phyloP scores from a whole-genome alignment of 2,888 invertebrate genomes.

The Allophyes oxyacanthae region DNA sequence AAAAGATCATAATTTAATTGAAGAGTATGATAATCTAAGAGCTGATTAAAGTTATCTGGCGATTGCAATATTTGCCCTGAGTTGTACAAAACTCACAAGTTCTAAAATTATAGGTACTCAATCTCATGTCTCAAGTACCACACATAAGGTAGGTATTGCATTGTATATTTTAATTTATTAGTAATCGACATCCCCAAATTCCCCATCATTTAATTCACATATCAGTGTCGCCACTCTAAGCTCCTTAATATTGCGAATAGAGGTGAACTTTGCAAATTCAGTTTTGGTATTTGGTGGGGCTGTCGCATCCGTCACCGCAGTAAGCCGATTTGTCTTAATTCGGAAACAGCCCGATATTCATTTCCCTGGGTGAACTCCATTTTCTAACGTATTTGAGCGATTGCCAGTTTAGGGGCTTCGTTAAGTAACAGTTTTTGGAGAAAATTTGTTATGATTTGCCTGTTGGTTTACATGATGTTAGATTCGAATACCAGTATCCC shows the following conservation, averaged over 20 bases:
- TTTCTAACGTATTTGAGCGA: slow-evolving; percentile 65
- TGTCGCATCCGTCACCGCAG: slow-evolving; percentile 57
- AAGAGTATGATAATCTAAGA: too few relatives aligned
- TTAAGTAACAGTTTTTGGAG: slow-evolving; percentile 42
- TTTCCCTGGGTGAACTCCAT: slow-evolving; percentile 67
- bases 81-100: too few relatives aligned
- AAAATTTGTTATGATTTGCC: slow-evolving; percentile 37
- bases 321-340: slow-evolving; percentile 73
- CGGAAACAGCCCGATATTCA: slow-evolving; percentile 67
- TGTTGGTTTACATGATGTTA: slow-evolving; percentile 11
- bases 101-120: too few relatives aligned
- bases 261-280: slow-evolving; percentile 47
- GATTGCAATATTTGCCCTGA: too few relatives aligned
- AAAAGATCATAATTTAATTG: too few relatives aligned
- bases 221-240: slow-evolving; percentile 30
- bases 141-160: too few relatives aligned
- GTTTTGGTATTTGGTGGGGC: slow-evolving; percentile 45
- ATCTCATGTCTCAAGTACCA: too few relatives aligned
- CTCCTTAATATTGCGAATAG: slow-evolving; percentile 43
- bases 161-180: too few relatives aligned
- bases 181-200: slow-evolving; percentile 28
- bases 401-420: slow-evolving; percentile 53
- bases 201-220: slow-evolving; percentile 36
- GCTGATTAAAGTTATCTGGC: too few relatives aligned
- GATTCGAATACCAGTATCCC: slow-evolving; percentile 1